These are phyloP conservation scores for Cheilosia vernalis DNA, from an alignment of 2,888 invertebrate genomes.

Conservation along the genomic window DNA sequence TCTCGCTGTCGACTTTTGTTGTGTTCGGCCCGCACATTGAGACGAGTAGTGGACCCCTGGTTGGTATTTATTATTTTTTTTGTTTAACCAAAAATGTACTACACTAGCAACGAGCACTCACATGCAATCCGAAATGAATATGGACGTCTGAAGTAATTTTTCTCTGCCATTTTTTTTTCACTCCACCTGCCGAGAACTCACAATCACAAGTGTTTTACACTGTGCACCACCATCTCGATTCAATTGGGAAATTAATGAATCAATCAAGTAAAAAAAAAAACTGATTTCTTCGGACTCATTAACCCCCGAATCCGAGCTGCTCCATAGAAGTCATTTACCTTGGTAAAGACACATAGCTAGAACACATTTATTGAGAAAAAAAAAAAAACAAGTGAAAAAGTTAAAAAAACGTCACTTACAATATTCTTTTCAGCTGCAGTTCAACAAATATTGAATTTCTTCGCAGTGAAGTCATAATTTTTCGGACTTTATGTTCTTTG, in stretches of 20 bases:
- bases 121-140: constrained; percentile 54
- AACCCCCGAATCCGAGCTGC: constrained; percentile 55
- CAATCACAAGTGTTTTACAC: constrained; percentile 29
- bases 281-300: constrained; percentile 28
- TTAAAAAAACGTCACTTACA: constrained; percentile 60
- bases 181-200: constrained; percentile 53
- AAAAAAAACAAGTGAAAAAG: constrained; percentile 16
- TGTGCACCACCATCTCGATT: neutral
- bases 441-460: constrained; percentile 71
- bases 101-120: constrained; percentile 31
- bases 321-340: constrained; percentile 66
- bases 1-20: constrained; percentile 53
- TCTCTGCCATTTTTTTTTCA: constrained; percentile 38
- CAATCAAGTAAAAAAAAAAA: constrained; percentile 27
- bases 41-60: constrained; percentile 50
- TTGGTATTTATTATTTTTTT: constrained; percentile 23
- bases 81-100: constrained; percentile 27
- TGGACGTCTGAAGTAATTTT: constrained; percentile 33
- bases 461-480: constrained; percentile 69
- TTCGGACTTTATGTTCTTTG: constrained; percentile 61
- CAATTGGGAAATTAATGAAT: constrained; percentile 24
- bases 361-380: constrained; percentile 11
- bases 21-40: constrained; percentile 60
- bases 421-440: constrained; percentile 52
- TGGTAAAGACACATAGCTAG: constrained; percentile 26